Conservation (phyloP, 2,113 vertebrate genomes). For the Ardeotis arabs region DNA sequence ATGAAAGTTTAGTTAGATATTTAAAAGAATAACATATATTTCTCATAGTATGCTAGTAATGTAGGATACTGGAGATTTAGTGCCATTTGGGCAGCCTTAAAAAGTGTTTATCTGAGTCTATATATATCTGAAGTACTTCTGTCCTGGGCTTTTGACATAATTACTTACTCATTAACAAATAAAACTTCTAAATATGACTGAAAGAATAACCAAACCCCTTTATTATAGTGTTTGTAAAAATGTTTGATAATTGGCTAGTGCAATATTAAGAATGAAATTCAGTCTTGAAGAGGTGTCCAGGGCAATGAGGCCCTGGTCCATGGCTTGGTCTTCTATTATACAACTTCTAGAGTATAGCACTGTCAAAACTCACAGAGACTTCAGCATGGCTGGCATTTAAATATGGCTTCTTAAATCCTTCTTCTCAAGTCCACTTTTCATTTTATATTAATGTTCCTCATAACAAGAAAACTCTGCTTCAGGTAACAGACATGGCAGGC, state of each 20-base stretch:
- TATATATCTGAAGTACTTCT: background rate
- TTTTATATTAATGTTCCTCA: background rate
- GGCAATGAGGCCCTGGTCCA: background rate
- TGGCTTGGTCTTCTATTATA: background rate
- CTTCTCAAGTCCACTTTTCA: background rate
- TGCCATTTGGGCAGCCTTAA: background rate
- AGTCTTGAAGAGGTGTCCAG: background rate
- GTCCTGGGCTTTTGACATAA: background rate
- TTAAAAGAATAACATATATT: background rate
- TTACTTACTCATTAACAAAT: background rate
- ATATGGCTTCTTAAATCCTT: background rate
- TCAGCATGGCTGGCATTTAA: background rate
- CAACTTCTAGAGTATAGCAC: background rate
- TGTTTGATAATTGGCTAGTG: background rate
- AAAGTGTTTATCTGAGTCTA: background rate
- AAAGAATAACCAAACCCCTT: background rate
- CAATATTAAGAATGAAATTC: background rate
- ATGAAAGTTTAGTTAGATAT: background rate
- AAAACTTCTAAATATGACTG: background rate
- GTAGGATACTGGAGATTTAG: background rate
- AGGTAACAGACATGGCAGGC: background rate
- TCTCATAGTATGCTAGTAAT: background rate
- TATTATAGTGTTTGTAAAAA: background rate
- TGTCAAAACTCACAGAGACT: background rate
- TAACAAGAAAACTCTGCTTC: background rate